phyloP scores from a whole-genome alignment of 64 coral and sea anemone genomes.

The Stichodactyla helianthus region DNA sequence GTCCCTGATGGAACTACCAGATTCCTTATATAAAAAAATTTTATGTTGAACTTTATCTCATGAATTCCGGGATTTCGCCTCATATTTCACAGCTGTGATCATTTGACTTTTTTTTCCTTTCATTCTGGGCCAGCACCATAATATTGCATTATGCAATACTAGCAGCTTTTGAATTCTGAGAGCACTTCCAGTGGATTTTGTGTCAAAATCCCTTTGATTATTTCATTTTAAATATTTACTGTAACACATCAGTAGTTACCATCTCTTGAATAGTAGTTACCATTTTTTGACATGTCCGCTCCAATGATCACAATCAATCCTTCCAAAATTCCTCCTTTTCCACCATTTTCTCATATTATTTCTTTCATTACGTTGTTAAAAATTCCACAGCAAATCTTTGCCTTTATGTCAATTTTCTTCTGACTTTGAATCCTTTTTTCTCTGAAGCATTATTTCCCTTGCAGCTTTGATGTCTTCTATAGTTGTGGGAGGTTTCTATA shows the following conservation, averaged over 20 bases:
- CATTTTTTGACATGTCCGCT: not conserved
- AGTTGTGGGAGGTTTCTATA: slow-evolving; percentile 51
- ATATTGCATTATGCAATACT: not conserved
- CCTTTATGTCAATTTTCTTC: not conserved
- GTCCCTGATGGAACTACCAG: too few relatives aligned
- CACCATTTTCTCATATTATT: not conserved
- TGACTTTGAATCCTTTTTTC: slow-evolving; percentile 5
- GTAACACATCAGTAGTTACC: too few relatives aligned
- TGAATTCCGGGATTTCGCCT: too few relatives aligned
- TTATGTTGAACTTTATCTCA: too few relatives aligned
- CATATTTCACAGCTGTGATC: too few relatives aligned
- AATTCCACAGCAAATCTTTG: not conserved
- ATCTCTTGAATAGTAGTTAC: not conserved
- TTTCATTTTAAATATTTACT: not conserved
- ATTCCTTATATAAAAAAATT: too few relatives aligned
- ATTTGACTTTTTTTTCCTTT: not conserved
- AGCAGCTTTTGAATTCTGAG: not conserved
- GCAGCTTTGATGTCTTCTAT: slow-evolving; percentile 49
- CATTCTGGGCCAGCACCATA: not conserved
- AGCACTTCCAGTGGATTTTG: not conserved
- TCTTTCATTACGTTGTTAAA: not conserved
- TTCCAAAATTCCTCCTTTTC: not conserved
- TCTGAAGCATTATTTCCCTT: slow-evolving; percentile 37
- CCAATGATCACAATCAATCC: not conserved
- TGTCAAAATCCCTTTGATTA: too few relatives aligned